A percentile compares a stretch with the other conserved stretches of the same genome.
Conservation (phyloP, 2,888 invertebrate genomes). For the Cristatella mucedo region DNA sequence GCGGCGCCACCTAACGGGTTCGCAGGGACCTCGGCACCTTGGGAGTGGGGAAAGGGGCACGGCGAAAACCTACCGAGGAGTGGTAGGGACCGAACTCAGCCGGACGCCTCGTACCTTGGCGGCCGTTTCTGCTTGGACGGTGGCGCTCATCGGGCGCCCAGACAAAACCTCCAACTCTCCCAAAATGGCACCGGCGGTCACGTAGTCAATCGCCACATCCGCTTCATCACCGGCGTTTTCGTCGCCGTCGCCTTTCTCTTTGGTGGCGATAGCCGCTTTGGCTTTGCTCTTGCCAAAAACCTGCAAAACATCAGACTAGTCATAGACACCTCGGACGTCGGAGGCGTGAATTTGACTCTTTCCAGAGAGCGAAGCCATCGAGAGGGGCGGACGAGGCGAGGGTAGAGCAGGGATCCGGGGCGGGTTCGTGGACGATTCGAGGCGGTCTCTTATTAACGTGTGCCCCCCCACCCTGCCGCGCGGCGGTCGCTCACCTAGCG, state of each 20-base stretch:
- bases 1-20: no score
- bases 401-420: no score
- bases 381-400: no score
- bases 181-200: slow-evolving; percentile 48
- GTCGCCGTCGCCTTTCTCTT: slow-evolving; percentile 15
- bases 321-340: no score
- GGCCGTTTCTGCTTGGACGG: slow-evolving; percentile 46
- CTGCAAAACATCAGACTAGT: no score
- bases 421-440: no score
- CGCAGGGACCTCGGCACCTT: no score
- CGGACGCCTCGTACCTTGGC: slow-evolving; percentile 41
- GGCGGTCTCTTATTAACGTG: not conserved
- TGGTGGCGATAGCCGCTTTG: not conserved
- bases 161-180: slow-evolving; percentile 49
- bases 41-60: no score
- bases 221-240: not conserved
- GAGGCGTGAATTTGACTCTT: no score
- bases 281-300: not conserved
- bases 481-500: slow-evolving; percentile 1
- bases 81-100: no score
- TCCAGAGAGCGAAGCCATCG: no score
- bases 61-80: no score
- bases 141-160: slow-evolving; percentile 45
- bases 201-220: slow-evolving; percentile 40
- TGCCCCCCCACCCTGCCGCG: not conserved